A percentile compares a stretch with the other conserved stretches of the same genome.
Conservation (phyloP, 2,113 vertebrate species). For the Myrmophylax atrothorax region DNA sequence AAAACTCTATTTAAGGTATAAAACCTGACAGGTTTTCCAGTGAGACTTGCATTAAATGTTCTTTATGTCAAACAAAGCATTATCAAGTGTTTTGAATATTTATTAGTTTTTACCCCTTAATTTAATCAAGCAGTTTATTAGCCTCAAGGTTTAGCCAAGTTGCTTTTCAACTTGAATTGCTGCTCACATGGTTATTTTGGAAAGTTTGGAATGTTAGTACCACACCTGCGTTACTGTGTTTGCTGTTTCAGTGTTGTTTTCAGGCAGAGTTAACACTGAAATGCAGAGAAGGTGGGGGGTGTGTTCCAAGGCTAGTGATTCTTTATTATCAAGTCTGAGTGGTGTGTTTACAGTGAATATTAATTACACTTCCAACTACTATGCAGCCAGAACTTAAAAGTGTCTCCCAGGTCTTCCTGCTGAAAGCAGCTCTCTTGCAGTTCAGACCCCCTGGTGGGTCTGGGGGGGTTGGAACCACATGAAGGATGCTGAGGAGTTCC, state of each 20-base stretch:
- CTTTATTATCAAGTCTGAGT: slow-evolving; percentile 61
- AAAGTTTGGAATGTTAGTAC: slow-evolving; percentile 66
- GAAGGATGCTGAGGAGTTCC: not conserved
- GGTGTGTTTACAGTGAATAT: slow-evolving; percentile 72
- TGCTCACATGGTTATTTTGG: slow-evolving; percentile 70
- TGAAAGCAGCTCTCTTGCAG: not conserved
- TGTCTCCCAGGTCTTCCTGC: slow-evolving; percentile 10
- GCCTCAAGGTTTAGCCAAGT: slow-evolving; percentile 66
- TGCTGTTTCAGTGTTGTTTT: slow-evolving; percentile 51
- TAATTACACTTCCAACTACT: slow-evolving; percentile 50
- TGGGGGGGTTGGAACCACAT: not conserved
- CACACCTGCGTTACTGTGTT: not conserved
- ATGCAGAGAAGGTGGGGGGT: not conserved
- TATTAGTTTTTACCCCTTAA: slow-evolving; percentile 74
- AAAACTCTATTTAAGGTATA: slow-evolving; percentile 68
- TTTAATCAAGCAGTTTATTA: slow-evolving; percentile 71
- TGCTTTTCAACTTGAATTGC: slow-evolving; percentile 68
- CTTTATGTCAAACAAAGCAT: slow-evolving; percentile 71
- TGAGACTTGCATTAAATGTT: slow-evolving; percentile 66
- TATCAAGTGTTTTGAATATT: slow-evolving; percentile 75
- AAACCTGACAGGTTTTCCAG: slow-evolving; percentile 66
- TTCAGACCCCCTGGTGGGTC: not conserved
- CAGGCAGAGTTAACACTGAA: slow-evolving; percentile 39
- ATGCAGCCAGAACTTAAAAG: slow-evolving; percentile 36
- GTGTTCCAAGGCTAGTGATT: slow-evolving; percentile 49